Base-by-base conservation (phyloP, 2,797 vertebrate species). In the Hozukius guyotensis region DNA sequence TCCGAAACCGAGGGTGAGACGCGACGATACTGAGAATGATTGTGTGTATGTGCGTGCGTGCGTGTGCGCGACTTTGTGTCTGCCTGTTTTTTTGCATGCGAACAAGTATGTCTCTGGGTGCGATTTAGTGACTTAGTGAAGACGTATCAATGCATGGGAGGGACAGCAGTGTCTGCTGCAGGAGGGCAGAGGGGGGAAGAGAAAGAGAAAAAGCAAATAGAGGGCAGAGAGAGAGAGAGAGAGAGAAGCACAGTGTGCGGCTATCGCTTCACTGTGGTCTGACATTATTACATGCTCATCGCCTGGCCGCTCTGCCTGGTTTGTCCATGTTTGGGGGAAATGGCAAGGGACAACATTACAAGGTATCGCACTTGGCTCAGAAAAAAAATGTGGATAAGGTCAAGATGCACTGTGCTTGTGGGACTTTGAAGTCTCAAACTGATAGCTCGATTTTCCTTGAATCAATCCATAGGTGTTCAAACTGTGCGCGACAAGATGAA, bases 251-350 rank as follows among this genome's bases (percentile, higher is more conserved):
- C 78, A 79, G 77, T 22, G 5, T 85, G 81, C 5, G 18, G 81
- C 77, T 36, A 13, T 61, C 4, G 67, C 81, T 90, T 86, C 78
- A 31, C 71, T 75, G 74, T 85, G 78, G 71, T 84, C 88, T 87
- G 91, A 93, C 88, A 91, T 94, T 84, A 92, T 90, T 87, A 87
- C 3, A n/a, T 75, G 57, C 84, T 92, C 87, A 78, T 88, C 59
- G 75, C 78, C 81, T 72, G 73, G 75, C 80, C 20, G n/a, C 78
- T 76, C 78, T 76, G 68, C 62, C 8, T 18, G 2, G 83, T 62
- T 78, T 31, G 20, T 42, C 72, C 20, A 27, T 75, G 67, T 83
- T 82, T 80, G 42, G 83, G 82, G 83, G 59, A 93, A 92, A 92
- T 90, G 83, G 86, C 90, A 85, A 81, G 78, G 78, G 88, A 93